Conservation (phyloP, 2,113 vertebrate species). For the Stegastes partitus region DNA sequence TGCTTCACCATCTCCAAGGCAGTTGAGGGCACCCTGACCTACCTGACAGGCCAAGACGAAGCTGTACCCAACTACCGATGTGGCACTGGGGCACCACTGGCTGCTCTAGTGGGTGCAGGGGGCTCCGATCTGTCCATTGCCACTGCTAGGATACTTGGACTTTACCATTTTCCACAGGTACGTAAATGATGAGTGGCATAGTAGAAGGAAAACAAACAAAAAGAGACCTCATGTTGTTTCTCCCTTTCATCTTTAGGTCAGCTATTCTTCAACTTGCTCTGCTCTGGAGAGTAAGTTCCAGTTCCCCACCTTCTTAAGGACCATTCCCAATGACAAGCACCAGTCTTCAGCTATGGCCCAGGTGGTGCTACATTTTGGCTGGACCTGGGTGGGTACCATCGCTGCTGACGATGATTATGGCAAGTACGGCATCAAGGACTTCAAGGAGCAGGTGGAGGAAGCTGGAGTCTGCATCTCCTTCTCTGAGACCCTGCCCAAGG, state of each 20-base stretch:
- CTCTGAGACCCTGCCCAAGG: conserved; percentile 88
- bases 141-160: conserved; percentile 88
- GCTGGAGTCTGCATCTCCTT: conserved; percentile 89
- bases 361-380: conserved; percentile 88
- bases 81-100: conserved; percentile 82
- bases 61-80: conserved; percentile 89
- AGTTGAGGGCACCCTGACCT: conserved; percentile 87
- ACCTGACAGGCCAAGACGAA: conserved; percentile 90
- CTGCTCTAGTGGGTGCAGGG: conserved; percentile 87
- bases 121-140: conserved; percentile 88
- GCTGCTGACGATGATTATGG: conserved; percentile 90
- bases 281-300: conserved; percentile 89
- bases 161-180: conserved; percentile 90
- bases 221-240: neutral
- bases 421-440: conserved; percentile 89
- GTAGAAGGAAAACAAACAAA: neutral
- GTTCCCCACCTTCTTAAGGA: conserved; percentile 88
- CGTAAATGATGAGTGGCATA: neutral
- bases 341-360: conserved; percentile 86
- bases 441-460: conserved; percentile 88
- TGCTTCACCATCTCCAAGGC: conserved; percentile 90
- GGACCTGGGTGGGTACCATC: conserved; percentile 90
- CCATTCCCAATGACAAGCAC: conserved; percentile 84
- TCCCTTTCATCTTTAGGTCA: conserved; percentile 79
- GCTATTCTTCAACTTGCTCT: conserved; percentile 86